Conservation (phyloP, 2,888 invertebrate genomes). For the Marronus borbonicus region DNA sequence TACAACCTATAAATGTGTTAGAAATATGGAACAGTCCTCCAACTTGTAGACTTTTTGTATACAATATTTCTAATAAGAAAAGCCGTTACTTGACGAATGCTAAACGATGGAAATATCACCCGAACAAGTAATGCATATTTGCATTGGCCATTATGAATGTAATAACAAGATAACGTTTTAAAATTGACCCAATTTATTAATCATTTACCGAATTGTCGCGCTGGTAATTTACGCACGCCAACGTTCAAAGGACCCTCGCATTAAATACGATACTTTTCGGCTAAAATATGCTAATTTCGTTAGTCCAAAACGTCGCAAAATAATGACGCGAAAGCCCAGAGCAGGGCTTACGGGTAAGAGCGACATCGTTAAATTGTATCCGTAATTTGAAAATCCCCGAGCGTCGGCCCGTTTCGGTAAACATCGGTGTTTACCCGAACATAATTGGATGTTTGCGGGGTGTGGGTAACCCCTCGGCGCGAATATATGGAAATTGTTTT, state of each 20-base stretch:
- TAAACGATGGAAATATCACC: neutral
- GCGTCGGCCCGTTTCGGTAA: constrained; percentile 29
- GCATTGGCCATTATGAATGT: neutral
- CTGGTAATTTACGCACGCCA: neutral
- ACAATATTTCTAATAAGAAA: too few species aligned
- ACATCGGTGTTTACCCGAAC: constrained; percentile 34
- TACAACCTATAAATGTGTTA: too few species aligned
- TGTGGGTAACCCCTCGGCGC: constrained; percentile 15
- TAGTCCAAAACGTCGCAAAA: constrained; percentile 27
- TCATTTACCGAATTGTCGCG: constrained; percentile 2
- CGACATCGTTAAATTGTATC: constrained; percentile 31
- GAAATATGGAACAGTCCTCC: too few species aligned
- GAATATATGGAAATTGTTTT: constrained; percentile 45
- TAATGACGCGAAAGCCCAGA: constrained; percentile 15
- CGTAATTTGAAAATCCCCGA: constrained; percentile 31
- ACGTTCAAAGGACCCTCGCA: constrained; percentile 6
- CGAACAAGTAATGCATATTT: neutral
- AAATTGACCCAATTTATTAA: constrained; percentile 12
- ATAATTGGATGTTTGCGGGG: constrained; percentile 39
- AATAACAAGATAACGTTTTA: neutral
- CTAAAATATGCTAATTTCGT: constrained; percentile 35
- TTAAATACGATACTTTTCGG: constrained; percentile 21
- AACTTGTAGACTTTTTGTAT: too few species aligned
- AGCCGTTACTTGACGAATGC: too few species aligned
- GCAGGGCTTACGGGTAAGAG: constrained; percentile 22